phyloP scores from a whole-genome alignment of 2,113 vertebrate species.

The Anser cygnoides region DNA sequence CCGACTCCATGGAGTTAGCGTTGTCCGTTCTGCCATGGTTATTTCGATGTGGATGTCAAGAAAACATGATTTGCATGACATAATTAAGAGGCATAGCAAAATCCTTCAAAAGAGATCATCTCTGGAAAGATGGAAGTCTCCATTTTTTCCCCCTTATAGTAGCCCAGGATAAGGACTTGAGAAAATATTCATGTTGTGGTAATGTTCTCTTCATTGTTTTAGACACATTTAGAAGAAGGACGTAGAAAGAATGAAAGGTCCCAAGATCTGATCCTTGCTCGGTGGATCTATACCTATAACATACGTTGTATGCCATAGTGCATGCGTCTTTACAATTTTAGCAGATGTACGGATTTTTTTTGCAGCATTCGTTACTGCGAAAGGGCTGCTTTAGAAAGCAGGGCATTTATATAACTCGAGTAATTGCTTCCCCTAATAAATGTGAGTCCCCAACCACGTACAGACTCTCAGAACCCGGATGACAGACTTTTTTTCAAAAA shows the following conservation, averaged over 20 bases:
- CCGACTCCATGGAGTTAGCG: neutral
- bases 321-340: neutral
- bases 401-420: neutral
- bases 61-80: neutral
- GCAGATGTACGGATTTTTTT: neutral
- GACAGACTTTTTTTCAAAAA: neutral
- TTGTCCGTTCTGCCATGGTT: fast-evolving
- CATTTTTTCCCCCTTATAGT: fast-evolving
- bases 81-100: neutral
- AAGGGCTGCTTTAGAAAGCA: neutral
- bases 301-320: too few species aligned
- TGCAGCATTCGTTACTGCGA: fast-evolving
- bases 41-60: neutral
- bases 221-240: neutral
- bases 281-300: neutral
- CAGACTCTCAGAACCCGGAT: neutral
- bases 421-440: neutral
- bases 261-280: neutral
- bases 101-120: neutral
- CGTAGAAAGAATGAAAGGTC: neutral
- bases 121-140: neutral
- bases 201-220: neutral
- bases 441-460: neutral
- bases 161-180: neutral
- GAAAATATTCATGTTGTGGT: neutral